Evolutionary conservation across 2,888 invertebrate genomes (phyloP).

Genomic region (Atrina japonica): DNA sequence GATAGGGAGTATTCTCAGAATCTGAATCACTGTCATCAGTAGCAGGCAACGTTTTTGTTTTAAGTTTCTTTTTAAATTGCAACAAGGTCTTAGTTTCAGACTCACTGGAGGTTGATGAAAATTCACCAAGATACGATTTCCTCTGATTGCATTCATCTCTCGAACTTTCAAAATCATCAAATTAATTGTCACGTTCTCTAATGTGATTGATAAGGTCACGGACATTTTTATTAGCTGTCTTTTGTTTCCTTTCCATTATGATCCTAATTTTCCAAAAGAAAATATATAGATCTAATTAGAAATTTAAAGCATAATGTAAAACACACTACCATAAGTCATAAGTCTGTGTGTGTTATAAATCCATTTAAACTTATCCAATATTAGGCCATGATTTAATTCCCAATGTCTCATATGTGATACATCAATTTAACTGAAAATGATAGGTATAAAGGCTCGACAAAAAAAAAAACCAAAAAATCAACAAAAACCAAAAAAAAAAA

Average conservation of each 20-base stretch:
- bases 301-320: too few relatives aligned
- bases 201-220: slow-evolving; percentile 1
- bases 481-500: too few relatives aligned
- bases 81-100: slow-evolving; percentile 7
- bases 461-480: too few relatives aligned
- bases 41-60: not conserved
- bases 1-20: slow-evolving; percentile 5
- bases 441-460: too few relatives aligned
- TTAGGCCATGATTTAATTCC: too few relatives aligned
- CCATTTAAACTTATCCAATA: too few relatives aligned
- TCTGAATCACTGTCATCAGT: slow-evolving; percentile 21
- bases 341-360: too few relatives aligned
- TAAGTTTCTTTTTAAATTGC: slow-evolving; percentile 18
- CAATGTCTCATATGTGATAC: too few relatives aligned
- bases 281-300: too few relatives aligned
- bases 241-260: slow-evolving; percentile 5
- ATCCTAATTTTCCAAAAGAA: too few relatives aligned
- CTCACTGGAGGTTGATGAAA: not conserved
- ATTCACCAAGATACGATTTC: not conserved
- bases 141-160: slow-evolving; percentile 3
- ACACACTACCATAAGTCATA: too few relatives aligned
- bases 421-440: too few relatives aligned
- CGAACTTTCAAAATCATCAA: slow-evolving; percentile 27
- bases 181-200: slow-evolving; percentile 6
- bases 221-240: slow-evolving; percentile 10